These are phyloP conservation scores for Coptodon rendalli DNA, from an alignment of 2,113 vertebrate species.

Conservation along the genomic window DNA sequence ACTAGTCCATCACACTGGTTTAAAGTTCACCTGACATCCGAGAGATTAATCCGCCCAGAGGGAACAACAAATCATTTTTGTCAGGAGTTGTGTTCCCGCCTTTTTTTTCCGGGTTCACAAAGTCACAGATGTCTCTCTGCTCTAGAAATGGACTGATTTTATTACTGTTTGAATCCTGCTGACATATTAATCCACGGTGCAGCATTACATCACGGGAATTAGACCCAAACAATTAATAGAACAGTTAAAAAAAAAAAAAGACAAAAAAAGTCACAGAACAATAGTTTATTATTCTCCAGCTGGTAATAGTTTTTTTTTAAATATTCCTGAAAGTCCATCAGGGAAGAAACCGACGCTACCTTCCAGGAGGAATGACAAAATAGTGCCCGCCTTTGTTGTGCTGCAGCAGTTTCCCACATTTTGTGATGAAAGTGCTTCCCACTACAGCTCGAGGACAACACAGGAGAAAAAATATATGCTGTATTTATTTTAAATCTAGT, in stretches of 20 bases:
- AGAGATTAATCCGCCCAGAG: not conserved
- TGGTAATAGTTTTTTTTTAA: not conserved
- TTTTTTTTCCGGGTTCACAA: not conserved
- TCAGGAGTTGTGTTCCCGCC: not conserved
- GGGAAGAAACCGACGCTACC: not conserved
- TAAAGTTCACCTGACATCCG: not conserved
- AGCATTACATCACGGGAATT: not conserved
- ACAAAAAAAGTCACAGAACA: not conserved
- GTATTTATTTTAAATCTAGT: not conserved
- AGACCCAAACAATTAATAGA: not conserved
- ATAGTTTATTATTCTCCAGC: not conserved
- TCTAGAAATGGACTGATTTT: not conserved
- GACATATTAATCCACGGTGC: not conserved
- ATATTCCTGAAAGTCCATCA: not conserved
- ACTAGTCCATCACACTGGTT: not conserved
- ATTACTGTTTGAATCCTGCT: not conserved
- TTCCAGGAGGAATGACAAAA: not conserved
- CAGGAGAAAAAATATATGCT: not conserved
- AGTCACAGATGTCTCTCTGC: conserved; percentile 35
- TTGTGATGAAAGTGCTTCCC: not conserved
- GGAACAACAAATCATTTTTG: not conserved
- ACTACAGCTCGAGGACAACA: not conserved
- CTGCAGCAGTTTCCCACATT: not conserved
- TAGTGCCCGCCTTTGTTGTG: not conserved
- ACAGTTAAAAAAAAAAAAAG: not conserved